These are phyloP conservation scores for Eubasilissa regina DNA, from an alignment of 1,140 invertebrate species.

Conservation along the genomic window DNA sequence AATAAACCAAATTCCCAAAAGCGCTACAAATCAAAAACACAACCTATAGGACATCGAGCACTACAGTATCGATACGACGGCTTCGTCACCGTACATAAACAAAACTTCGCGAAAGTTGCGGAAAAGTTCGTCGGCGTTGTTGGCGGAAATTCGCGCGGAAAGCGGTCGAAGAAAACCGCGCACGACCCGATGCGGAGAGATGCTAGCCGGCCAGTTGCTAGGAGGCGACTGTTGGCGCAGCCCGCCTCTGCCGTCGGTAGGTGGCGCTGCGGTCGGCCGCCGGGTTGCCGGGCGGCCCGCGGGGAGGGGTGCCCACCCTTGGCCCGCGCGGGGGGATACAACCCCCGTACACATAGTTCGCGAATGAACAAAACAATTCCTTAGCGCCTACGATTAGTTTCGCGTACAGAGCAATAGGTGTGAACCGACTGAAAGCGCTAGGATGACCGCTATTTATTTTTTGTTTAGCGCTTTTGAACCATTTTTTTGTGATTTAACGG, in stretches of 20 bases:
- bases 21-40: not conserved
- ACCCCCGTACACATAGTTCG: not conserved
- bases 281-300: slow-evolving; percentile 1
- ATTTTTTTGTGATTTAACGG: too few relatives aligned
- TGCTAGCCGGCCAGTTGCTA: slow-evolving; percentile 32
- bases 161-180: slow-evolving; percentile 8
- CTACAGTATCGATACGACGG: too few relatives aligned
- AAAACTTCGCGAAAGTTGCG: slow-evolving; percentile 13
- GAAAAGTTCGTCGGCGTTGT: slow-evolving; percentile 23
- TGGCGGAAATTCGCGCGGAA: slow-evolving; percentile 15
- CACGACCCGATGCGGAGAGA: slow-evolving; percentile 8
- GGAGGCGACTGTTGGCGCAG: slow-evolving; percentile 48
- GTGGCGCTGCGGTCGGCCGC: slow-evolving; percentile 28
- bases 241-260: slow-evolving; percentile 11
- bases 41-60: not conserved
- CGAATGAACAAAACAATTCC: not conserved
- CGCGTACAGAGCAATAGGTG: not conserved
- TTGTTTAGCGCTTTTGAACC: too few relatives aligned
- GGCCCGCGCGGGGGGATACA: slow-evolving; percentile 8
- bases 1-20: not conserved
- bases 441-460: too few relatives aligned
- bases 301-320: slow-evolving; percentile 14
- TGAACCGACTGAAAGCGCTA: too few relatives aligned
- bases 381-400: slow-evolving; percentile 14
- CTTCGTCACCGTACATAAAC: not conserved